These are phyloP conservation scores for Geodia barretti DNA, from an alignment of 37 sponge, comb jelly and placozoan species.

Conservation along the genomic window DNA sequence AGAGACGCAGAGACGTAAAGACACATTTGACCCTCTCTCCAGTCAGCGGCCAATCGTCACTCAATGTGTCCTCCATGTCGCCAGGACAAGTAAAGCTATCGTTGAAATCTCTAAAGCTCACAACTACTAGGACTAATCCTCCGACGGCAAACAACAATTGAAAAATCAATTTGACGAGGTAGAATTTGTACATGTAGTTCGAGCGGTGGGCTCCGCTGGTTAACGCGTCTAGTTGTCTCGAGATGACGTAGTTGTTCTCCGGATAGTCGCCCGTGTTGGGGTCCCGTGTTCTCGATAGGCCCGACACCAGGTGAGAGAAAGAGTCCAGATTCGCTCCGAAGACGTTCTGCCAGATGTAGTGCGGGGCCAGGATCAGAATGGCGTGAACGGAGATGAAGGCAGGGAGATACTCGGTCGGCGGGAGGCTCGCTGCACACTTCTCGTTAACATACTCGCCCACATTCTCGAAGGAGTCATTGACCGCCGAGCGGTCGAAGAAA, in stretches of 20 bases:
- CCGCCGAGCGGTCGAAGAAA: too few relatives aligned
- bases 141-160: constrained; percentile 4
- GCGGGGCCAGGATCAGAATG: neutral
- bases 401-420: constrained; percentile 10
- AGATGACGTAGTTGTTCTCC: constrained; percentile 2
- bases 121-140: neutral
- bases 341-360: constrained; percentile 19
- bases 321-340: constrained; percentile 21
- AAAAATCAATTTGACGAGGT: neutral
- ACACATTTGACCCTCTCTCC: constrained; percentile 23
- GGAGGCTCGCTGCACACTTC: constrained; percentile 11
- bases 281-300: constrained; percentile 24
- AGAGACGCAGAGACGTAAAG: constrained; percentile 36
- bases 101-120: constrained; percentile 21
- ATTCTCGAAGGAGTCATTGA: too few relatives aligned
- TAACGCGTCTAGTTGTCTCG: neutral
- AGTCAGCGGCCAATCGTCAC: neutral
- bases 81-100: constrained; percentile 33
- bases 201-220: neutral
- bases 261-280: constrained; percentile 14
- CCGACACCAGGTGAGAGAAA: constrained; percentile 7
- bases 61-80: neutral
- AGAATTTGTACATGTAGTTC: neutral
- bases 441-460: constrained; percentile 13
- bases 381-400: constrained; percentile 17